These are phyloP conservation scores for Bagarius yarrelli DNA, from an alignment of 2,113 vertebrate species.

Conservation along the genomic window DNA sequence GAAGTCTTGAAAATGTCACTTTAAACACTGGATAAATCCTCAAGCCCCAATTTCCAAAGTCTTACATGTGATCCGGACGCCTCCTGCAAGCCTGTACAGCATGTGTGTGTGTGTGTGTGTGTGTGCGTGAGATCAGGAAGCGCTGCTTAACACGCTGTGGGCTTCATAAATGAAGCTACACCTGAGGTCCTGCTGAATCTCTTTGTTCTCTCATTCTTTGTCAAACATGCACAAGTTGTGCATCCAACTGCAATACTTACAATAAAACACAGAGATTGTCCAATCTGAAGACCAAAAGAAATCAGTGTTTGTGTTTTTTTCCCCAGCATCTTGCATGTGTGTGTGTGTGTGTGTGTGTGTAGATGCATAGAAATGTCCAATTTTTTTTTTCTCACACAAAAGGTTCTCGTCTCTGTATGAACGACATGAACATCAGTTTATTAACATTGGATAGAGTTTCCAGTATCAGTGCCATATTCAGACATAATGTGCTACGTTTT, in stretches of 20 bases:
- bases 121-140: constrained; percentile 1
- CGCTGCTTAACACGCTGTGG: constrained; percentile 21
- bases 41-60: not conserved
- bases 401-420: too few relatives aligned
- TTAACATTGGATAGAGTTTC: too few relatives aligned
- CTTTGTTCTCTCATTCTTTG: constrained; percentile 65
- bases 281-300: constrained; percentile 56
- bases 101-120: not conserved
- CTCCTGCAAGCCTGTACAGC: not conserved
- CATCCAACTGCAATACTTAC: constrained; percentile 74
- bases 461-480: too few relatives aligned
- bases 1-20: not conserved
- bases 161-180: constrained; percentile 47
- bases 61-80: not conserved
- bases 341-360: not conserved
- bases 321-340: not conserved
- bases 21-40: constrained; percentile 3
- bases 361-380: too few relatives aligned
- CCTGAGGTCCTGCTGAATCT: constrained; percentile 58
- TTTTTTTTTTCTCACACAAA: too few relatives aligned
- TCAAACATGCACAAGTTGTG: constrained; percentile 70
- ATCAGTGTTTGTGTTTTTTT: not conserved
- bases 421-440: too few relatives aligned
- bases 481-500: too few relatives aligned
- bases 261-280: constrained; percentile 71